Evolutionary conservation across 2,113 vertebrate species (phyloP).

Genomic region (Chiloscyllium plagiosum): DNA sequence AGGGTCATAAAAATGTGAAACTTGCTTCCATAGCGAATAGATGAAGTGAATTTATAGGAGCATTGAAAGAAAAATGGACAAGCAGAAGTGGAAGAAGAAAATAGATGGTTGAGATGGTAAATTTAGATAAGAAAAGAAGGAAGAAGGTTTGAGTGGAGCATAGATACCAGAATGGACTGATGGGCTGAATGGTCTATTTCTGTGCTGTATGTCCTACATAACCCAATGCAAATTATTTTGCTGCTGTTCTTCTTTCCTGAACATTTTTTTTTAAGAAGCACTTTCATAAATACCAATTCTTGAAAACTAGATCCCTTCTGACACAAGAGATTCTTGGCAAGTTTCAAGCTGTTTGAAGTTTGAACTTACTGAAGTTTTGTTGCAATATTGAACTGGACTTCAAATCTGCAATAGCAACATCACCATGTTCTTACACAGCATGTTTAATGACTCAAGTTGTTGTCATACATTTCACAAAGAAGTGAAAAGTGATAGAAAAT

Average conservation of each 20-base stretch:
- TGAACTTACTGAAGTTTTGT: background rate
- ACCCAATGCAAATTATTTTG: background rate
- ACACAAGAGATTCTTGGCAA: background rate
- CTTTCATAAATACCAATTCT: background rate
- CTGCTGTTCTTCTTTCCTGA: background rate
- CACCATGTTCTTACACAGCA: background rate
- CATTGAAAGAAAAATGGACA: background rate
- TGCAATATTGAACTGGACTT: background rate
- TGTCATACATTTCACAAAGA: no score
- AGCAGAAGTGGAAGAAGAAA: no score
- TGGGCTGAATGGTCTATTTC: background rate
- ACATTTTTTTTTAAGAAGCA: background rate
- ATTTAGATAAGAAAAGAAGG: background rate
- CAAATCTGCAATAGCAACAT: background rate
- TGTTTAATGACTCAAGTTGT: background rate
- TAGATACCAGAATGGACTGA: background rate
- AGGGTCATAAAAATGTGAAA: background rate
- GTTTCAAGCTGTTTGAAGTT: background rate
- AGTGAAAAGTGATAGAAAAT: no score
- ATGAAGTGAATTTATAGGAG: background rate
- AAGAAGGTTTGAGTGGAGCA: background rate
- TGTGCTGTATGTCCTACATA: background rate
- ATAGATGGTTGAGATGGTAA: background rate
- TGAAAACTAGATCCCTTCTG: background rate
- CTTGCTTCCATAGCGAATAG: background rate